Conservation (phyloP, 2,113 vertebrate genomes). For the Campylomormyrus numenius region DNA sequence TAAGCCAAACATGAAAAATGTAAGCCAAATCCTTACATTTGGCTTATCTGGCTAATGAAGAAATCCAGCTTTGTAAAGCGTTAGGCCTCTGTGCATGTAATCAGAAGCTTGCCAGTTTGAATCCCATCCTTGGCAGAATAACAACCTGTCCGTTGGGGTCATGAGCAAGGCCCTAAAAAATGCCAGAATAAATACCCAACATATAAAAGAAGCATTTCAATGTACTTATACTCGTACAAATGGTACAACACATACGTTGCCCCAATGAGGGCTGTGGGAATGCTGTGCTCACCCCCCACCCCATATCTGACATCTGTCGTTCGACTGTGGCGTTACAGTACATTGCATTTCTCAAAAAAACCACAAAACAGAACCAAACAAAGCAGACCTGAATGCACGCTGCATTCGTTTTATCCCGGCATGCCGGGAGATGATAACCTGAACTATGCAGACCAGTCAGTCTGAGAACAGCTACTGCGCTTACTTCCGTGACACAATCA, state of each 20-base stretch:
- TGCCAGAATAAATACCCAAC: background rate
- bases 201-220: background rate
- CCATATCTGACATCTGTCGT: background rate
- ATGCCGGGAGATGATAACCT: background rate
- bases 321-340: background rate
- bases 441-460: background rate
- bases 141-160: background rate
- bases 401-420: background rate
- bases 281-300: background rate
- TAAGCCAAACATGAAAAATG: background rate
- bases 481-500: background rate
- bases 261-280: background rate
- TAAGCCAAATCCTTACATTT: background rate
- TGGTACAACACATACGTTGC: background rate
- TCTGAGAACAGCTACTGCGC: background rate
- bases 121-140: background rate
- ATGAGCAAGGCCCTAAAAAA: background rate
- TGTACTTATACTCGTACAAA: background rate
- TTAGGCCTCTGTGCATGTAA: background rate
- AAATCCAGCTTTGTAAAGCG: background rate
- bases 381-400: background rate
- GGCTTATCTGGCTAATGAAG: background rate
- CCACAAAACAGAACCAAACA: background rate
- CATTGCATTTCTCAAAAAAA: background rate
- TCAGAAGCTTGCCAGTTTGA: background rate